phyloP scores from a whole-genome alignment of 2,888 invertebrate species.

The Eristalis pertinax region DNA sequence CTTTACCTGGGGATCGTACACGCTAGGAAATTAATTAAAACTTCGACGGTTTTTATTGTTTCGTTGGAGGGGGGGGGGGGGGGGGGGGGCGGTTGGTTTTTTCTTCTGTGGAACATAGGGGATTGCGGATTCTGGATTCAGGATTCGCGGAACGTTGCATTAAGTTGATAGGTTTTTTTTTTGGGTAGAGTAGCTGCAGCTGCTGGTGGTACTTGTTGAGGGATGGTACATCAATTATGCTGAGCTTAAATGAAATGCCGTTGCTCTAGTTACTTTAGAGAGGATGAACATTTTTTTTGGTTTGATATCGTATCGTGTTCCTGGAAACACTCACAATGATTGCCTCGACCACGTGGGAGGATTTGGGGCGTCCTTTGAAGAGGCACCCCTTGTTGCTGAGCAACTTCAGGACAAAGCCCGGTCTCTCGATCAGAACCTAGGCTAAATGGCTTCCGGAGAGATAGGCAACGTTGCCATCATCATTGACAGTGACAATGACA shows the following conservation, averaged over 20 bases:
- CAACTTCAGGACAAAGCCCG: too few relatives aligned
- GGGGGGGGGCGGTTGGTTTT: not conserved
- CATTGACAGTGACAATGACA: not conserved
- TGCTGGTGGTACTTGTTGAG: too few relatives aligned
- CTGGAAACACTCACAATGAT: not conserved
- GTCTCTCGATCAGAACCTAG: too few relatives aligned
- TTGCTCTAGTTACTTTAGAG: not conserved
- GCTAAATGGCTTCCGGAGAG: not conserved
- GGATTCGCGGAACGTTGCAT: not conserved
- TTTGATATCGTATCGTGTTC: not conserved
- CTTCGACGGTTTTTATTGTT: constrained; percentile 37
- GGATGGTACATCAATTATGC: too few relatives aligned
- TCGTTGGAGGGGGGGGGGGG: not conserved
- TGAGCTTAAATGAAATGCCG: not conserved
- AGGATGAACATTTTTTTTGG: not conserved
- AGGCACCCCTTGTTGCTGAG: too few relatives aligned
- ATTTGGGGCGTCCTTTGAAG: too few relatives aligned
- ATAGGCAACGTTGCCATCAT: not conserved
- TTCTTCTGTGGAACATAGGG: not conserved
- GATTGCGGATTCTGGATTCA: not conserved
- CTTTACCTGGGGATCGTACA: not conserved
- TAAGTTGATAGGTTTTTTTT: not conserved
- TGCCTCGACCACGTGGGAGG: too few relatives aligned
- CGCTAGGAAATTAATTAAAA: constrained; percentile 54
- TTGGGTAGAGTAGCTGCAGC: not conserved